Evolutionary conservation across 2,113 vertebrate species (phyloP).

Genomic region (Gopherus flavomarginatus): DNA sequence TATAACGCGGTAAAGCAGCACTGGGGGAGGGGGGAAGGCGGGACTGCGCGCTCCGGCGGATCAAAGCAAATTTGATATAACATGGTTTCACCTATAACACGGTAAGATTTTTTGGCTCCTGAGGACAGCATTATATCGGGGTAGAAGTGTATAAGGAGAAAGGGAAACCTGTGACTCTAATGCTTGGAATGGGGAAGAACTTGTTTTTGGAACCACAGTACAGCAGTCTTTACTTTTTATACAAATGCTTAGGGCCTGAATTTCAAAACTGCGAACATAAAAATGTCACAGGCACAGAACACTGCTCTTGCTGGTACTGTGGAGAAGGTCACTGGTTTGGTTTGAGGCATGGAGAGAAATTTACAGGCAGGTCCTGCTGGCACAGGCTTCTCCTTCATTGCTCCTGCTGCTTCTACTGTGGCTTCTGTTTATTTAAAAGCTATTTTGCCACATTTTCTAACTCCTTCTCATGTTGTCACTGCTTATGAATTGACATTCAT

Average conservation of each 20-base stretch:
- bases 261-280: background rate
- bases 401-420: background rate
- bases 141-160: background rate
- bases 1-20: too few species aligned
- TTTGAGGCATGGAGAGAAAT: background rate
- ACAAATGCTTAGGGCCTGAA: background rate
- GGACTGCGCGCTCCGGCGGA: too few species aligned
- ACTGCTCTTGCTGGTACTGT: background rate
- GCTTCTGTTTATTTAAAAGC: background rate
- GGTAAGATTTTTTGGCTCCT: too few species aligned
- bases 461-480: background rate
- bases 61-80: too few species aligned
- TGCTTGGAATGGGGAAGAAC: background rate
- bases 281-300: background rate
- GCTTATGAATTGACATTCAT: constrained; percentile 9
- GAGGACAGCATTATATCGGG: too few species aligned
- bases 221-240: rapidly evolving
- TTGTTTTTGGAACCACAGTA: rapidly evolving
- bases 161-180: background rate
- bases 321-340: rapidly evolving
- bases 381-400: background rate
- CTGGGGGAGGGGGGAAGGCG: too few species aligned
- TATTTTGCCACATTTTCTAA: background rate
- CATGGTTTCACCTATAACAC: too few species aligned
- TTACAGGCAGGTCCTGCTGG: background rate